A percentile compares a stretch with the other conserved stretches of the same genome.
Evolutionary conservation across 2,888 invertebrate genomes (phyloP).

Genomic region (Hydraecia micacea): DNA sequence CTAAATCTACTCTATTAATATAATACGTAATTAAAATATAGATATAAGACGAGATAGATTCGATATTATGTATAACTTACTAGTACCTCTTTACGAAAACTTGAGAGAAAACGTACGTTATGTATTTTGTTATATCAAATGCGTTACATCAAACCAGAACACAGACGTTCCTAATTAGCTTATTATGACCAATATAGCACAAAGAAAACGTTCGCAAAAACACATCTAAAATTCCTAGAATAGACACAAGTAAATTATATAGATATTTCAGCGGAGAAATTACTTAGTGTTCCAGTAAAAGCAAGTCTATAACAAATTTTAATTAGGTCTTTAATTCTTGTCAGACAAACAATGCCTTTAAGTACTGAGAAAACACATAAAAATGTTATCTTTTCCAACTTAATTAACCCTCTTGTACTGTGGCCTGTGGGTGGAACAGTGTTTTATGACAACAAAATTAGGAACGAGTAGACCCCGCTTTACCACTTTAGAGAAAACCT

Average conservation of each 20-base stretch:
- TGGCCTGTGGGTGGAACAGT: constrained; percentile 14
- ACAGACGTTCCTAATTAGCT: constrained; percentile 8
- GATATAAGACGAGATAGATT: no score
- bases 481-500: neutral
- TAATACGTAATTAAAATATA: neutral
- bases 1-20: neutral
- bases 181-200: no score
- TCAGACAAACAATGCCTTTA: constrained; percentile 48
- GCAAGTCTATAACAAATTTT: constrained; percentile 49
- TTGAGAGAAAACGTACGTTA: neutral
- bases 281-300: constrained; percentile 29
- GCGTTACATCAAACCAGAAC: neutral
- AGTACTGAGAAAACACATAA: constrained; percentile 55
- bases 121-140: constrained; percentile 12
- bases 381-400: constrained; percentile 52
- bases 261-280: constrained; percentile 42
- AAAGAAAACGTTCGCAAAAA: no score
- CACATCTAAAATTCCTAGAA: constrained; percentile 7
- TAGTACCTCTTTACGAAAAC: neutral
- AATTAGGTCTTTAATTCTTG: constrained; percentile 58
- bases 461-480: neutral
- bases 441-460: constrained; percentile 12
- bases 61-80: no score
- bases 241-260: constrained; percentile 24
- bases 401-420: constrained; percentile 51